These are phyloP conservation scores for Drosophila guanche DNA, from an alignment of 1,140 invertebrate species.

Conservation along the genomic window DNA sequence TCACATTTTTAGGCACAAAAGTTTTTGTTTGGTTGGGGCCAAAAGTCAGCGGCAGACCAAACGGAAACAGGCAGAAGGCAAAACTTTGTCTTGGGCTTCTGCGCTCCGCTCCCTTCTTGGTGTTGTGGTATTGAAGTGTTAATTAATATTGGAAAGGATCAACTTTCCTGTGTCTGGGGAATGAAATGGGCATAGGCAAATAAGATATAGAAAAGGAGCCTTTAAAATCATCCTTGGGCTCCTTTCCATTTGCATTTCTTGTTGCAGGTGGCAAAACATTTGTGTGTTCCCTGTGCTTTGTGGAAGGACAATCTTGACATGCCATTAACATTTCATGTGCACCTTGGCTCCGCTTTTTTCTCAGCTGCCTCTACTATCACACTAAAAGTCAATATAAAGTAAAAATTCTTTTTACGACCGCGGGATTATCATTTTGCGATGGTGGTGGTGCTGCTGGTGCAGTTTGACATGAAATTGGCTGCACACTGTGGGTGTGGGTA, in stretches of 20 bases:
- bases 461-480: conserved; percentile 82
- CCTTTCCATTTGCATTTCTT: conserved; percentile 43
- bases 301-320: conserved; percentile 73
- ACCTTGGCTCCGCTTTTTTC: conserved; percentile 68
- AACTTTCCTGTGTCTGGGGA: conserved; percentile 74
- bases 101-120: conserved; percentile 19
- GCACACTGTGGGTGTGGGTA: conserved; percentile 67
- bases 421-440: conserved; percentile 75
- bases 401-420: conserved; percentile 79
- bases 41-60: conserved; percentile 65
- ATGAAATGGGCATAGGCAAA: conserved; percentile 39
- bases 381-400: conserved; percentile 82
- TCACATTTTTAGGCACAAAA: conserved; percentile 74
- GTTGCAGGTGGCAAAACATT: conserved; percentile 58
- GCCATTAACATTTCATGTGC: conserved; percentile 81
- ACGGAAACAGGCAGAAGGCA: conserved; percentile 37
- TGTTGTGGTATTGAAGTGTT: conserved; percentile 80
- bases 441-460: conserved; percentile 40
- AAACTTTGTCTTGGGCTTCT: conserved; percentile 66
- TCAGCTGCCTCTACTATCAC: conserved; percentile 69
- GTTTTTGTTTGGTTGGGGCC: conserved; percentile 56
- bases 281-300: conserved; percentile 22
- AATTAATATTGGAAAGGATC: conserved; percentile 83
- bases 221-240: too few species aligned
- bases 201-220: conserved; percentile 58